These are phyloP conservation scores for Nesoenas mayeri DNA, from an alignment of 2,113 vertebrate genomes.

Conservation along the genomic window DNA sequence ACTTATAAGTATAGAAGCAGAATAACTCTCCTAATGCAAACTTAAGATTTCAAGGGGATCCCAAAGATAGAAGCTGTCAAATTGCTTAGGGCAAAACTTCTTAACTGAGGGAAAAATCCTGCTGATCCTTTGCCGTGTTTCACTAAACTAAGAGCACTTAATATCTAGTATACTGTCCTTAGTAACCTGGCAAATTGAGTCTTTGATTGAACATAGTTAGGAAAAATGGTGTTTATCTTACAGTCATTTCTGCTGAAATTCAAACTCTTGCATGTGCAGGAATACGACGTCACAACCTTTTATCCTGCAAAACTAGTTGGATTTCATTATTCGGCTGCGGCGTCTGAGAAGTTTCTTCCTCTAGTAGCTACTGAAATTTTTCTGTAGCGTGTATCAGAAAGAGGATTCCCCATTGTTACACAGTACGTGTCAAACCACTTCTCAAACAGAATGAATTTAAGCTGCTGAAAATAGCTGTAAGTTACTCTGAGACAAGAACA, in stretches of 20 bases:
- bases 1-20: not conserved
- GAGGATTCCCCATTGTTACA: not conserved
- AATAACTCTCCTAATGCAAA: constrained; percentile 35
- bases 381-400: not conserved
- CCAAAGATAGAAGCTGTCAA: constrained; percentile 35
- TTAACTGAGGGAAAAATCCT: not conserved
- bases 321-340: not conserved
- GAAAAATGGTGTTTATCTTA: not conserved
- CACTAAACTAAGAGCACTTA: not conserved
- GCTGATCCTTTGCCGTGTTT: not conserved
- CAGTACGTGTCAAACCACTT: not conserved
- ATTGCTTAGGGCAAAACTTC: constrained; percentile 7
- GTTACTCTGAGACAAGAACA: not conserved
- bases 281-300: not conserved
- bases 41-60: constrained; percentile 25
- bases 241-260: not conserved
- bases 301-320: not conserved
- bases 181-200: not conserved
- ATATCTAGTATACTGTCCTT: not conserved
- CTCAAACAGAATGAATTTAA: not conserved
- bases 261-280: not conserved
- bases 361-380: not conserved
- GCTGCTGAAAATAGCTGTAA: not conserved
- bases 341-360: not conserved
- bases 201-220: not conserved